Evolutionary conservation across 2,888 invertebrate species (phyloP).

Genomic region (Chamaedrilus cognettii): DNA sequence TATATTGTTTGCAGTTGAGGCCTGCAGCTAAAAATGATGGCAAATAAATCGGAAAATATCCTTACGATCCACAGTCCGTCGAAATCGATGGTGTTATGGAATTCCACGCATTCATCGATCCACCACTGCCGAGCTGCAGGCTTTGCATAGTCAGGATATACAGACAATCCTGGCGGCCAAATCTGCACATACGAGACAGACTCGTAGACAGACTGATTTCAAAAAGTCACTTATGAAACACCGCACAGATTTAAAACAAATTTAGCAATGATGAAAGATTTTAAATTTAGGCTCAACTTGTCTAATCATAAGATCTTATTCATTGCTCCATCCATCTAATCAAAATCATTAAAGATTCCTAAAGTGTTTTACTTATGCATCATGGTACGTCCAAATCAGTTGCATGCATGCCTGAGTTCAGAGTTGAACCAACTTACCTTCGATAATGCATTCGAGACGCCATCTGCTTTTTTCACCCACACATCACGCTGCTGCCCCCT

Average conservation of each 20-base stretch:
- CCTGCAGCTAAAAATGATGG: not conserved
- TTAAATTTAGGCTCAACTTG: too few species aligned
- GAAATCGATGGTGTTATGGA: slow-evolving; percentile 32
- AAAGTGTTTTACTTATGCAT: not conserved
- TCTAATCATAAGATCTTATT: too few species aligned
- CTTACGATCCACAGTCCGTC: slow-evolving; percentile 38
- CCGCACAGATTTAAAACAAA: too few species aligned
- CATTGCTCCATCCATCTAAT: too few species aligned
- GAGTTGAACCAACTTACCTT: too few species aligned
- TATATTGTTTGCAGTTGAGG: too few species aligned
- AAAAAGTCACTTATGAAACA: too few species aligned
- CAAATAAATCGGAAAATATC: not conserved
- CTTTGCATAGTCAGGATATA: slow-evolving; percentile 23
- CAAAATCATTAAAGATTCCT: not conserved
- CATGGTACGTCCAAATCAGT: too few species aligned
- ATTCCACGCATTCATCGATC: slow-evolving; percentile 30
- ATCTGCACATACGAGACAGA: not conserved
- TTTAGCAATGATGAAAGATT: too few species aligned
- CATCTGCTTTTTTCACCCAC: slow-evolving; percentile 25
- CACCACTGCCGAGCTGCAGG: slow-evolving; percentile 33
- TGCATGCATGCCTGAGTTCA: too few species aligned
- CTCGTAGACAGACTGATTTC: too few species aligned
- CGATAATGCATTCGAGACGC: slow-evolving; percentile 12
- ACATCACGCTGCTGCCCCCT: slow-evolving; percentile 25
- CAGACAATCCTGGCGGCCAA: not conserved